Evolutionary conservation across 2,888 invertebrate species (phyloP).

Genomic region (Andrena bicolor): DNA sequence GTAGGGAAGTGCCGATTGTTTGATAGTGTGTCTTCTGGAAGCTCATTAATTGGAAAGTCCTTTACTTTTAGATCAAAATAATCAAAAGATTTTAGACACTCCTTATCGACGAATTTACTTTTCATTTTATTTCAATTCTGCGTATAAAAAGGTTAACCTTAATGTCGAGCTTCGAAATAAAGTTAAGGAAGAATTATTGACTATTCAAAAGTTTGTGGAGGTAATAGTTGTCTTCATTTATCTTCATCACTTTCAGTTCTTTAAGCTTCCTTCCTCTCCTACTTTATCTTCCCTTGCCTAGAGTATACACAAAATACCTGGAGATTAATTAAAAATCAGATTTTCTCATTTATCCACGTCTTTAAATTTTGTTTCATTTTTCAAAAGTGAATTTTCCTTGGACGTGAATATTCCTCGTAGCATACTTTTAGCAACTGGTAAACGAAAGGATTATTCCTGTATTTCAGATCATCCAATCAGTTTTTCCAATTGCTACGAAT

Average conservation of each 20-base stretch:
- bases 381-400: constrained; percentile 1
- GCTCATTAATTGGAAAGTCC: too few relatives aligned
- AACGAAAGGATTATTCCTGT: too few relatives aligned
- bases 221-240: constrained; percentile 50
- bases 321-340: constrained; percentile 50
- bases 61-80: not conserved
- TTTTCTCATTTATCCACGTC: constrained; percentile 42
- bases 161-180: constrained; percentile 28
- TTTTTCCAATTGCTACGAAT: too few relatives aligned
- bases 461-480: too few relatives aligned
- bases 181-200: constrained; percentile 28
- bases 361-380: constrained; percentile 22
- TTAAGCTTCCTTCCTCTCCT: not conserved
- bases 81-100: not conserved
- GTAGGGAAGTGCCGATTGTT: too few relatives aligned
- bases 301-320: constrained; percentile 30
- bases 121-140: constrained; percentile 28
- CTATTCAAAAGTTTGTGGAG: constrained; percentile 13
- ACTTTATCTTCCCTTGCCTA: constrained; percentile 7
- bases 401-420: constrained; percentile 3
- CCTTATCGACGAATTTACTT: not conserved
- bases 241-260: constrained; percentile 34
- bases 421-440: not conserved
- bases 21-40: too few relatives aligned
- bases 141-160: constrained; percentile 14